Evolutionary conservation across 1,140 invertebrate species (phyloP).

Genomic region (Zaprionus vittiger): DNA sequence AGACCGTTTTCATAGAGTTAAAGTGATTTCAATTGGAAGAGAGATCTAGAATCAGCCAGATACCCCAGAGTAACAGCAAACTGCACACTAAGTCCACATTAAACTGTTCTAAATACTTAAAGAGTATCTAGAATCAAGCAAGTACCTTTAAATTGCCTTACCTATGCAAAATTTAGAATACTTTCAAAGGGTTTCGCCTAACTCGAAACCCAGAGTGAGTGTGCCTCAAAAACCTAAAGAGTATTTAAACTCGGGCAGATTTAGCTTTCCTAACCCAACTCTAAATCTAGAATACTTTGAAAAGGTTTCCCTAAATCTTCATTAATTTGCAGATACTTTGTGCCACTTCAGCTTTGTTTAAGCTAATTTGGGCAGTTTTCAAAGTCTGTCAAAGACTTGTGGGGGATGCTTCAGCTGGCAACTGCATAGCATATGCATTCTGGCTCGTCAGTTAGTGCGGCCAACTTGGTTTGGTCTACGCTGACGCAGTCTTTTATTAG

Average conservation of each 20-base stretch:
- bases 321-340: slow-evolving; percentile 2
- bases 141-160: no score
- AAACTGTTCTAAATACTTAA: no score
- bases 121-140: no score
- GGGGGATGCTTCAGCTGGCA: slow-evolving; percentile 2
- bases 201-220: no score
- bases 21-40: no score
- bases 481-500: slow-evolving; percentile 48
- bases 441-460: neutral
- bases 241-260: neutral
- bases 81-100: no score
- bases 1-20: no score
- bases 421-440: slow-evolving; percentile 18
- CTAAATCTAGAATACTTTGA: slow-evolving; percentile 2
- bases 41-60: no score
- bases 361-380: neutral
- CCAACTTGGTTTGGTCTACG: neutral
- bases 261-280: neutral
- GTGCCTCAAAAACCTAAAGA: no score
- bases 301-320: neutral
- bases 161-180: no score
- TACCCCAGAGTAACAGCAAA: no score
- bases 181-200: no score
- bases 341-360: neutral
- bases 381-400: neutral